Base-by-base conservation (phyloP, 2,797 vertebrate species). In the Gymnoscopelus microlampas region DNA sequence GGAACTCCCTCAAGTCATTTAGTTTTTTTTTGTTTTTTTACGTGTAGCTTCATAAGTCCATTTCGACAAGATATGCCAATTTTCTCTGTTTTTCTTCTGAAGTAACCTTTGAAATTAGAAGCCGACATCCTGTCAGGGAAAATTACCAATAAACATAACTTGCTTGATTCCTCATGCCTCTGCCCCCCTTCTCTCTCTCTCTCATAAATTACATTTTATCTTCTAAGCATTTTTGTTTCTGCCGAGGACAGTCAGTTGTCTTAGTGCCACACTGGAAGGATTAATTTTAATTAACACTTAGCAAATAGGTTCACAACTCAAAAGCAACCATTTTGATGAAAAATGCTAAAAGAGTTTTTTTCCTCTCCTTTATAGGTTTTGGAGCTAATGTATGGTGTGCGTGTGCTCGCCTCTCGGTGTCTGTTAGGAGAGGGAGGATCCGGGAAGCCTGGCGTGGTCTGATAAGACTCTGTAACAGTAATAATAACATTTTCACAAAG, bases 401-500 rank as follows among this genome's bases (percentile, higher is more conserved):
- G 29, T 77, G 83, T 76, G 81, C 86, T 87, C 76, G 4, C 85
- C 81, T 89, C 74, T 78, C 68, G 5, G 87, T 85, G 77, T 86
- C 68, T 87, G 85, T 88, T 84, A 3, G 81, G 87, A 86, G 76
- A 79, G 82, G 82, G 73, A 4, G 32, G 6, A 35, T 19, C 32
- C 32, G 6, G 32, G 5, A 6, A 89, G 90, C 79, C 92, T 94
- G 92, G 87, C 70, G 71, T 86, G 81, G 90, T 92, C 91, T 92
- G 93, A 94, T 94, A 94, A 94, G 92, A 66, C 84, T 88, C 85
- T 85, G 82, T 91, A 92, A 93, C 90, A 91, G 88, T 90, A 90
- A 92, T 91, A 92, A 92, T 91, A 93, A 91, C 81, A 84, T 92
- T 92, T 93, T 92, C 92, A 91, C 89, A 92, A 91, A 93, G 91